Conservation (phyloP, 1,140 invertebrate species). For the Propsilocerus akamusi region DNA sequence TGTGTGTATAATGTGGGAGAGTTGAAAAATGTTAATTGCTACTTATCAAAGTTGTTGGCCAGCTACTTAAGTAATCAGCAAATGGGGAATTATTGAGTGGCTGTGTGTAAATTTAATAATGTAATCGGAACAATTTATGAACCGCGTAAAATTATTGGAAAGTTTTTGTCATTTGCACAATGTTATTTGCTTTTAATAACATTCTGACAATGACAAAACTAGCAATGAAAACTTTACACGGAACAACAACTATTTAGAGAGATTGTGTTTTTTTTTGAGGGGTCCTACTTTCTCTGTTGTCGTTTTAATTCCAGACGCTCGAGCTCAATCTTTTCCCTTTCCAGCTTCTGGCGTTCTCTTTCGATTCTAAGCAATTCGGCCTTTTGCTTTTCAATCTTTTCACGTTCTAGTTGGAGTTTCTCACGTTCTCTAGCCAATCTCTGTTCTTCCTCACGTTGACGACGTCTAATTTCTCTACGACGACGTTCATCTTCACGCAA, state of each 20-base stretch:
- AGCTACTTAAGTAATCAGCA: too few relatives aligned
- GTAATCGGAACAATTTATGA: background rate
- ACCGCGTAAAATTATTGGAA: background rate
- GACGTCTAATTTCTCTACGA: constrained; percentile 54
- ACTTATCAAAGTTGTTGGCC: too few relatives aligned
- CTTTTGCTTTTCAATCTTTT: constrained; percentile 58
- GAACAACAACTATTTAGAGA: background rate
- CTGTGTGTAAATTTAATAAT: too few relatives aligned
- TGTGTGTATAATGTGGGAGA: too few relatives aligned
- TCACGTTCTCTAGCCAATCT: constrained; percentile 60
- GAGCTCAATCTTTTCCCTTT: constrained; percentile 63
- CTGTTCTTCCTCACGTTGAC: constrained; percentile 59
- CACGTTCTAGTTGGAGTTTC: constrained; percentile 53
- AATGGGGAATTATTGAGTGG: too few relatives aligned
- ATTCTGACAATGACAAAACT: background rate
- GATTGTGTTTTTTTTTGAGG: background rate
- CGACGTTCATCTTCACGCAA: constrained; percentile 58
- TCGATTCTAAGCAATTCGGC: constrained; percentile 62
- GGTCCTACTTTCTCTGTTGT: constrained; percentile 40
- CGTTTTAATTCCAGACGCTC: constrained; percentile 66
- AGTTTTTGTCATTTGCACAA: background rate
- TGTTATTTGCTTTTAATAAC: background rate
- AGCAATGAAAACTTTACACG: background rate
- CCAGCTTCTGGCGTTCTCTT: constrained; percentile 57
- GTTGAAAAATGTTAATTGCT: too few relatives aligned